A percentile compares a stretch with the other conserved stretches of the same genome.
Conservation (phyloP, 2,797 vertebrate genomes). For the Limnodromus scolopaceus region DNA sequence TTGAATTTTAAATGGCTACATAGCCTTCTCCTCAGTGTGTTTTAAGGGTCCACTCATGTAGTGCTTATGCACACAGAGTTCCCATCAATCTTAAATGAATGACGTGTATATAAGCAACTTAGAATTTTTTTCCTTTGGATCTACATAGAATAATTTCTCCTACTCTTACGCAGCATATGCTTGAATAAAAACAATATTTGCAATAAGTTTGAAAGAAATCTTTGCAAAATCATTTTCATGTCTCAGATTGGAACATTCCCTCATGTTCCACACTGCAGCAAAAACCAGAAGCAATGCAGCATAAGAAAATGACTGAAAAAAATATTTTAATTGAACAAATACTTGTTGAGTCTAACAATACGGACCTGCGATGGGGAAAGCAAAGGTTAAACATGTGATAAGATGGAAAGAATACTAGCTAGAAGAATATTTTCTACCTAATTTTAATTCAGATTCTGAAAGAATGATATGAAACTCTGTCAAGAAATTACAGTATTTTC, state of each 20-base stretch:
- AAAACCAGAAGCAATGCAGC: not conserved
- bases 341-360: not conserved
- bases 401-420: not conserved
- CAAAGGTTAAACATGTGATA: accelerated
- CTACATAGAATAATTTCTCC: not conserved
- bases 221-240: not conserved
- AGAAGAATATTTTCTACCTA: not conserved
- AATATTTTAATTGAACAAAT: not conserved
- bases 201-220: not conserved
- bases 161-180: not conserved
- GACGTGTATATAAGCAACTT: not conserved
- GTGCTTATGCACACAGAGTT: not conserved
- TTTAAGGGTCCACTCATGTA: not conserved
- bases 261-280: not conserved
- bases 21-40: not conserved
- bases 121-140: not conserved
- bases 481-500: not conserved
- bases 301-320: not conserved
- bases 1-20: not conserved
- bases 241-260: not conserved
- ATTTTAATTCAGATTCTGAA: not conserved
- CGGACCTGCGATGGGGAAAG: not conserved
- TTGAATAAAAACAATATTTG: not conserved
- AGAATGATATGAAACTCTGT: not conserved
- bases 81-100: not conserved